These are phyloP conservation scores for Brachionus sp. DNA, from an alignment of 1,140 invertebrate genomes.

Conservation along the genomic window DNA sequence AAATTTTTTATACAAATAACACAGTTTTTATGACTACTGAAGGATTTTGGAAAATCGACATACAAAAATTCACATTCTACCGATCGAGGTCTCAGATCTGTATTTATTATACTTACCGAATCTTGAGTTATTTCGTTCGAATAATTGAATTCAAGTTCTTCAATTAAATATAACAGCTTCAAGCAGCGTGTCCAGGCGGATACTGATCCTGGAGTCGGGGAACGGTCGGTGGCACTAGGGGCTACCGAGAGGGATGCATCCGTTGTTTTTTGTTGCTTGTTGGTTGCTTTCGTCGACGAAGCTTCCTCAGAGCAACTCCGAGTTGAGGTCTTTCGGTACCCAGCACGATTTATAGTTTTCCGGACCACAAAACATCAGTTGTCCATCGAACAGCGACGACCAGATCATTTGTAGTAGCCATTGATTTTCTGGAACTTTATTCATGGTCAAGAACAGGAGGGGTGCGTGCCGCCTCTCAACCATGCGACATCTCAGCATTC, in stretches of 20 bases:
- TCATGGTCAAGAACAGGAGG: not conserved
- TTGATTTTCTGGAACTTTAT: not conserved
- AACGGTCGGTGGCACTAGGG: not conserved
- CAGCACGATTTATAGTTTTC: not conserved
- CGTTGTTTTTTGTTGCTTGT: no score
- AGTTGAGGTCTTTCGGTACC: not conserved
- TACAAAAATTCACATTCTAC: no score
- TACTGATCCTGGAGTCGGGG: no score
- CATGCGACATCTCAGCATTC: not conserved
- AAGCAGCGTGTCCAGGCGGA: no score
- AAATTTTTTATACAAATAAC: no score
- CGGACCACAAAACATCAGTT: not conserved
- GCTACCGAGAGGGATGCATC: not conserved
- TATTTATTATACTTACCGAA: no score
- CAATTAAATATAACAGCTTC: no score
- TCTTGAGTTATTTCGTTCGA: no score
- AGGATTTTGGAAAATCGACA: no score
- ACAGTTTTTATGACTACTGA: no score
- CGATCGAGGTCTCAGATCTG: no score
- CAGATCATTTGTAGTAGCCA: not conserved
- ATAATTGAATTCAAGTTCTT: no score
- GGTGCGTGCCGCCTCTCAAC: not conserved
- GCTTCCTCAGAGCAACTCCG: not conserved
- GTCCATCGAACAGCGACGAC: not conserved
- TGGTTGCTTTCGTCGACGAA: not conserved